Percentiles rank a stretch among this genome's conserved stretches.
Conservation (phyloP, 2,888 invertebrate species). For the Pasiphila rectangulata region DNA sequence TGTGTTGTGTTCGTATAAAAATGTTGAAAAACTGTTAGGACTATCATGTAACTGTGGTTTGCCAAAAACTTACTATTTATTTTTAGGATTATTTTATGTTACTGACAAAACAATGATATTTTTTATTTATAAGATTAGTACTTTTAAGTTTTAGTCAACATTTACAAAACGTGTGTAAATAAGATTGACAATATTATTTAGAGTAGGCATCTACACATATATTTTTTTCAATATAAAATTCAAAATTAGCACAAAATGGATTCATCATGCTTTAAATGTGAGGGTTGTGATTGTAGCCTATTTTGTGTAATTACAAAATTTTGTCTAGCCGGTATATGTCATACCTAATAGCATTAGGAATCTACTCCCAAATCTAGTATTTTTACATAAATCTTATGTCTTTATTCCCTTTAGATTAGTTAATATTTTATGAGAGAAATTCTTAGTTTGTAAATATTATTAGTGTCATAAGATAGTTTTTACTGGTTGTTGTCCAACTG, state of each 20-base stretch:
- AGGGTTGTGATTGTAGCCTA: conserved; percentile 62
- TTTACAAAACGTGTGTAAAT: conserved; percentile 24
- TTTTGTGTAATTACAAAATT: conserved; percentile 37
- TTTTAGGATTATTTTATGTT: conserved; percentile 8
- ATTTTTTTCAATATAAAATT: conserved; percentile 18
- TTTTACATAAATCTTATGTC: conserved; percentile 8
- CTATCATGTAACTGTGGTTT: conserved; percentile 10
- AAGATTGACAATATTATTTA: conserved; percentile 32
- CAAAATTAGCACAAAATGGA: conserved; percentile 51
- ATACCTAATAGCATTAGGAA: conserved; percentile 6
- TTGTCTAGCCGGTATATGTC: conserved; percentile 17
- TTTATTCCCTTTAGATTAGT: background rate
- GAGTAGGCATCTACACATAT: conserved; percentile 12
- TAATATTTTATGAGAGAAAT: background rate
- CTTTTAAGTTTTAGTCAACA: conserved; percentile 15
- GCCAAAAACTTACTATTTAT: conserved; percentile 22
- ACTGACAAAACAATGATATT: conserved; percentile 18
- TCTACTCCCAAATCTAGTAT: conserved; percentile 8
- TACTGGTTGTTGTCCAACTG: conserved; percentile 7
- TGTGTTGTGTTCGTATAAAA: conserved; percentile 1
- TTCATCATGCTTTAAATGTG: conserved; percentile 52
- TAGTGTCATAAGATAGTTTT: background rate
- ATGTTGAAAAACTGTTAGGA: background rate
- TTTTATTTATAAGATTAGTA: conserved; percentile 9
- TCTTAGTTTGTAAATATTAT: background rate